Evolutionary conservation across 2,888 invertebrate species (phyloP), one percentile per base, ranked within the genome.

Genomic region (Eumacrocentrus americanus): DNA sequence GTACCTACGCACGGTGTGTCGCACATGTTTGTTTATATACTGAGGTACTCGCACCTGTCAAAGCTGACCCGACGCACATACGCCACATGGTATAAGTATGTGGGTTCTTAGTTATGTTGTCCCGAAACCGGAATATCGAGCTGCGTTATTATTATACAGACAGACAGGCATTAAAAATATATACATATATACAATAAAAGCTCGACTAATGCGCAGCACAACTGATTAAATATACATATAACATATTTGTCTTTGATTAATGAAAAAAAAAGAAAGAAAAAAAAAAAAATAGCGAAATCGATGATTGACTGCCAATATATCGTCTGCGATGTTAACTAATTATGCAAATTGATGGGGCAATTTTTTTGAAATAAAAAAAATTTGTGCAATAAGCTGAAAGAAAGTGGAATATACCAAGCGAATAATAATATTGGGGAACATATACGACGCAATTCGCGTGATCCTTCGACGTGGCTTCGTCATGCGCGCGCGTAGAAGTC

Each of bases 401-500:
- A 16, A 29, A 14, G 29, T 29, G 35, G 42, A n/a, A 44, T 35
- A n/a, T n/a, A n/a, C n/a, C 14, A 35, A 42, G 46, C 35, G n/a
- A 35, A 12, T 34, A n/a, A 29, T 46, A 23, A 56, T 56, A 56
- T 46, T 14, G 25, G 22, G 7, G 12, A 18, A 42, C n/a, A n/a
- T 7, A 12, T 16, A 9, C 42, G 29, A 50, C 16, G 18, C 34
- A 29, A n/a, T 29, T 25, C 18, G 11, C 29, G 50, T 14, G 29
- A 29, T 50, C 29, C 54, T 56, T 52, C 20, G 52, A 40, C 47
- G 51, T 38, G 29, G 67, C 66, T 67, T 70, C 68, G 62, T 64
- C 67, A 62, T 58, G 64, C 58, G 67, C 67, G 70, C 70, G 70
- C 69, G 69, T 67, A 64, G 70, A 72, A 72, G 74, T 75, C 74